These are phyloP conservation scores for Camponotus pennsylvanicus DNA, from an alignment of 1,140 invertebrate species.

Conservation along the genomic window DNA sequence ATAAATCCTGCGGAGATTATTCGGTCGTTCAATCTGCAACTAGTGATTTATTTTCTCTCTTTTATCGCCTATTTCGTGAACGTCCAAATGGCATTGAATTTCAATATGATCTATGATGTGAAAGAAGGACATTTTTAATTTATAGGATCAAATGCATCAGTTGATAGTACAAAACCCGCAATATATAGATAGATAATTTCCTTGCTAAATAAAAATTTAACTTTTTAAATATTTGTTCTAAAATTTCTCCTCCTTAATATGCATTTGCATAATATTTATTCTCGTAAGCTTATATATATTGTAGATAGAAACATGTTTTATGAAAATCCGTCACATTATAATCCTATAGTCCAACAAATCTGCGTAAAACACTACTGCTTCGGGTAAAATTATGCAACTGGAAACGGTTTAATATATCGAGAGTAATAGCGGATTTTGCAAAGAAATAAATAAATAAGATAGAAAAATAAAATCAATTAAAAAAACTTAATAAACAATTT, in stretches of 20 bases:
- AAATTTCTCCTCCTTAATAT: neutral
- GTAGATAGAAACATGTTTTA: neutral
- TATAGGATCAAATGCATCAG: neutral
- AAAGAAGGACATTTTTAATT: neutral
- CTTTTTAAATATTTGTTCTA: neutral
- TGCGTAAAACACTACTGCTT: slow-evolving; percentile 10
- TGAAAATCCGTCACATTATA: slow-evolving; percentile 31
- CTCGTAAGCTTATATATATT: neutral
- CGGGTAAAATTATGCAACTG: slow-evolving; percentile 27
- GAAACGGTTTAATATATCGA: slow-evolving; percentile 41
- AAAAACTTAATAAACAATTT: slow-evolving; percentile 16
- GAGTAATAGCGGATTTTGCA: slow-evolving; percentile 16
- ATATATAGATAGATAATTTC: neutral
- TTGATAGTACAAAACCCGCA: neutral
- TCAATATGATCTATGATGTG: slow-evolving; percentile 4
- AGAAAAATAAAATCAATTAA: neutral
- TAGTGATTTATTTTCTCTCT: slow-evolving; percentile 31
- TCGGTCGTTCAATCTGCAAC: slow-evolving; percentile 2
- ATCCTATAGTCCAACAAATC: slow-evolving; percentile 30
- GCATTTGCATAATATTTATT: slow-evolving; percentile 16
- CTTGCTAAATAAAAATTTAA: neutral
- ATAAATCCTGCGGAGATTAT: slow-evolving; percentile 50
- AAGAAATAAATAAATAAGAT: neutral
- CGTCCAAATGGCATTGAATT: slow-evolving; percentile 19
- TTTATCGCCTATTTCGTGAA: slow-evolving; percentile 13